Percentiles rank a stretch among this genome's conserved stretches.
Evolutionary conservation across 2,113 vertebrate genomes (phyloP).

Genomic region (Lycaon pictus): DNA sequence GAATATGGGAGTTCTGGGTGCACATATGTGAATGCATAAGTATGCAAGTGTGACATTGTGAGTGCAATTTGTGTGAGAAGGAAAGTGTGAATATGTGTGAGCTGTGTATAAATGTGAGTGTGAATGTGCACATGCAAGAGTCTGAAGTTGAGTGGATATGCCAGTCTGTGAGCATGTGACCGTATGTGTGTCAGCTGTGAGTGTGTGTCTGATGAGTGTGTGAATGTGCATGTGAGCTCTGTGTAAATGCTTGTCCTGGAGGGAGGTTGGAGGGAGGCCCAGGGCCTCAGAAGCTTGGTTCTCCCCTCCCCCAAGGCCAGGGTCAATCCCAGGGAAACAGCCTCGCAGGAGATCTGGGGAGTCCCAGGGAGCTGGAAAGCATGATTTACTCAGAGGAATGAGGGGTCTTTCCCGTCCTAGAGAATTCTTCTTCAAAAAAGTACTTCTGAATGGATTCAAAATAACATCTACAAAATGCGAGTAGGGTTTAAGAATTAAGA

Average conservation of each 20-base stretch:
- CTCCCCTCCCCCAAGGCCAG: too few relatives aligned
- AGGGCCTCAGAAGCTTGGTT: fast-evolving
- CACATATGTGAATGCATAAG: not conserved
- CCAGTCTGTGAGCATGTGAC: not conserved
- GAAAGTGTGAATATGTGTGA: not conserved
- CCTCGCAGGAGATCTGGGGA: not conserved
- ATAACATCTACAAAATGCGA: not conserved
- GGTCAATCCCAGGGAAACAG: not conserved
- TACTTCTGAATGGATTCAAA: not conserved
- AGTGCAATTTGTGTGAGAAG: not conserved
- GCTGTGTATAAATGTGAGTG: not conserved
- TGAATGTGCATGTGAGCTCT: not conserved
- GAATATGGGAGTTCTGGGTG: not conserved
- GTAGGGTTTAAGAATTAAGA: not conserved
- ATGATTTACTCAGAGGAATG: not conserved
- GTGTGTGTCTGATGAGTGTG: not conserved
- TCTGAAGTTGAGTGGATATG: not conserved
- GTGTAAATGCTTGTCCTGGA: not conserved
- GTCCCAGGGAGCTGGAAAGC: too few relatives aligned
- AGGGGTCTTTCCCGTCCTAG: not conserved
- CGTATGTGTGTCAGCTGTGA: not conserved
- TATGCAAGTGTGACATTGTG: not conserved
- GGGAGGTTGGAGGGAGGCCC: not conserved
- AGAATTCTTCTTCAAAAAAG: not conserved
- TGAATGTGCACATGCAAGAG: not conserved